Conservation (phyloP, 2,888 invertebrate species). For the Ochropacha duplaris region DNA sequence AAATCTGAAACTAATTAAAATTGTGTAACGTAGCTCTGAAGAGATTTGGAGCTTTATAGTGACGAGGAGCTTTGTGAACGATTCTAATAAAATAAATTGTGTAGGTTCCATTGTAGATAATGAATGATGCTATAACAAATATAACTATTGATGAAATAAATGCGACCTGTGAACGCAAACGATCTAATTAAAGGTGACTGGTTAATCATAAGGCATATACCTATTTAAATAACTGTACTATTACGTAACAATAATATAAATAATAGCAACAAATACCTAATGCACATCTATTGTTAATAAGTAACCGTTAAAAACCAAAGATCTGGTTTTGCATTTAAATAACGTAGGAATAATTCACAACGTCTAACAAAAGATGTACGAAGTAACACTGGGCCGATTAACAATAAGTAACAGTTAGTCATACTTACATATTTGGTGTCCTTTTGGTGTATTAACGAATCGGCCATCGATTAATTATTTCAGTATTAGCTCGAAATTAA, state of each 20-base stretch:
- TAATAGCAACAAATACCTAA: slow-evolving; percentile 21
- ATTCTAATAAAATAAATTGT: not conserved
- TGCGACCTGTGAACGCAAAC: not conserved
- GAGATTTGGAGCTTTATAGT: not conserved
- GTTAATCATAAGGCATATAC: slow-evolving; percentile 48
- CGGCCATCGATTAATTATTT: slow-evolving; percentile 59
- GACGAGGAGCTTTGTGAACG: not conserved
- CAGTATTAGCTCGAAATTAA: slow-evolving; percentile 73
- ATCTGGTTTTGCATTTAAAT: slow-evolving; percentile 57
- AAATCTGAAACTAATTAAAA: not conserved
- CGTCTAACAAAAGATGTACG: slow-evolving; percentile 31
- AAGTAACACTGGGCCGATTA: slow-evolving; percentile 68
- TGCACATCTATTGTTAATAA: slow-evolving; percentile 22
- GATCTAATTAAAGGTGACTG: slow-evolving; percentile 63
- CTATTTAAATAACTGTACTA: slow-evolving; percentile 26
- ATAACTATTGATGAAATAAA: not conserved
- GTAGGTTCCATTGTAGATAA: not conserved
- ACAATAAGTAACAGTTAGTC: slow-evolving; percentile 51
- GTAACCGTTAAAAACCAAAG: slow-evolving; percentile 60
- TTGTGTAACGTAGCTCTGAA: not conserved
- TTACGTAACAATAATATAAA: not conserved
- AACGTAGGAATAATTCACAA: slow-evolving; percentile 48
- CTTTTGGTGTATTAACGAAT: slow-evolving; percentile 71
- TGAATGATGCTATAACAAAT: not conserved
- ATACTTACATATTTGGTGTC: slow-evolving; percentile 64